Evolutionary conservation across 2,797 vertebrate genomes (phyloP).

Genomic region (Leptodon cayanensis): DNA sequence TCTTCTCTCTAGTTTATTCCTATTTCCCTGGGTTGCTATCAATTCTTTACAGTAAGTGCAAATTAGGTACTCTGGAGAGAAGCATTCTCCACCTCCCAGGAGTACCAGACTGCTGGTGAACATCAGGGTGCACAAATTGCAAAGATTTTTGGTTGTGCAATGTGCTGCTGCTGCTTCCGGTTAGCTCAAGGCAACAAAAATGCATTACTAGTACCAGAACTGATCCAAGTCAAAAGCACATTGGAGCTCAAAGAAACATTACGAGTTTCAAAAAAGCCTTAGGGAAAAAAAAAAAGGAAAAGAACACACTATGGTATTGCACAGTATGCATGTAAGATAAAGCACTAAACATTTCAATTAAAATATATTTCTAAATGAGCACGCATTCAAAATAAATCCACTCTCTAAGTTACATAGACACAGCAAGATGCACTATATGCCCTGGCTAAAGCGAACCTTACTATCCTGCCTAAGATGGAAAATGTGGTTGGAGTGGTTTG

Average conservation of each 20-base stretch:
- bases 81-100: not conserved
- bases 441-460: slow-evolving; percentile 20
- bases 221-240: not conserved
- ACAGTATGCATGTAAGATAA: slow-evolving; percentile 48
- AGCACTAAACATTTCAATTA: slow-evolving; percentile 55
- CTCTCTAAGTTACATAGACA: not conserved
- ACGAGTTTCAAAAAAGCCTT: not conserved
- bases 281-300: not conserved
- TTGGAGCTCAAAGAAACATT: not conserved
- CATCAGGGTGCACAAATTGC: not conserved
- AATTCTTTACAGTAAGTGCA: slow-evolving; percentile 43
- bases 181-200: slow-evolving; percentile 44
- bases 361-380: slow-evolving; percentile 57
- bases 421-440: not conserved
- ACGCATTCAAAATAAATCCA: slow-evolving; percentile 21
- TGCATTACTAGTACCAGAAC: not conserved
- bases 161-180: slow-evolving; percentile 15
- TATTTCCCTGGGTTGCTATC: not conserved
- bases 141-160: not conserved
- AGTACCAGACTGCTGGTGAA: slow-evolving; percentile 3
- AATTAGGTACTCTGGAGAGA: not conserved
- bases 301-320: slow-evolving; percentile 58
- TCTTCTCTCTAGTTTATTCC: not conserved
- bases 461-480: slow-evolving; percentile 6
- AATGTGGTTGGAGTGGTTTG: not conserved